Evolutionary conservation across 2,113 vertebrate genomes (phyloP).

Genomic region (Istiophorus platypterus): DNA sequence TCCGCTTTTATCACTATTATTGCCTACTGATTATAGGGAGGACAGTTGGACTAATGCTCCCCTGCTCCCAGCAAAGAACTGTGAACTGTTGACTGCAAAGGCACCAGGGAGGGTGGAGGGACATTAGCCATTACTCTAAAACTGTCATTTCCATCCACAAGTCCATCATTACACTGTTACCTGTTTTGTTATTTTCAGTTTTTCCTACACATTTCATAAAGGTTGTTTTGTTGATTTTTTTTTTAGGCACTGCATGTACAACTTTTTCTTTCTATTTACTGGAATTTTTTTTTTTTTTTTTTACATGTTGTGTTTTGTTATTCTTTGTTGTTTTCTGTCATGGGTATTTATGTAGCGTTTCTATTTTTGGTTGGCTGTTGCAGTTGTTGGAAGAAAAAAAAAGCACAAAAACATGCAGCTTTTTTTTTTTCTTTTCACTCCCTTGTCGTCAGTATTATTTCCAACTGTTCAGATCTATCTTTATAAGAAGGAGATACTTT

Average conservation of each 20-base stretch:
- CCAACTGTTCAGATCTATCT: conserved; percentile 44
- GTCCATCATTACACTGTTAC: conserved; percentile 36
- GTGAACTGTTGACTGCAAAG: background rate
- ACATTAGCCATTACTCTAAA: conserved; percentile 22
- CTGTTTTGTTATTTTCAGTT: conserved; percentile 33
- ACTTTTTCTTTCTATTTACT: conserved; percentile 10
- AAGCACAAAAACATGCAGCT: conserved; percentile 54
- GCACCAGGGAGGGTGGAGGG: conserved; percentile 25
- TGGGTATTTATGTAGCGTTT: conserved; percentile 49
- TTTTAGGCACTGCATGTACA: conserved; percentile 13
- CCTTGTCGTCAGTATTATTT: conserved; percentile 76
- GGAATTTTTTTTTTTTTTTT: conserved; percentile 34
- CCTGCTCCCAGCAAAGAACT: conserved; percentile 27
- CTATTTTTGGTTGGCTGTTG: conserved; percentile 45
- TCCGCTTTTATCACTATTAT: conserved; percentile 16
- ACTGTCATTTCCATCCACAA: conserved; percentile 40
- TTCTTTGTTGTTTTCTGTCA: conserved; percentile 54
- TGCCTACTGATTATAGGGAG: conserved; percentile 43
- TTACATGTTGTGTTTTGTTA: conserved; percentile 55
- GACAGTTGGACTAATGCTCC: conserved; percentile 50
- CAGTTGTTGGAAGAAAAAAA: conserved; percentile 40
- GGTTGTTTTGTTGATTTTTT: conserved; percentile 50
- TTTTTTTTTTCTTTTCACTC: conserved; percentile 44
- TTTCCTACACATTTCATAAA: conserved; percentile 65
- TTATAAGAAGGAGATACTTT: conserved; percentile 68